Evolutionary conservation across 1,140 invertebrate species (phyloP).

Genomic region (Drosophila kanapiae): DNA sequence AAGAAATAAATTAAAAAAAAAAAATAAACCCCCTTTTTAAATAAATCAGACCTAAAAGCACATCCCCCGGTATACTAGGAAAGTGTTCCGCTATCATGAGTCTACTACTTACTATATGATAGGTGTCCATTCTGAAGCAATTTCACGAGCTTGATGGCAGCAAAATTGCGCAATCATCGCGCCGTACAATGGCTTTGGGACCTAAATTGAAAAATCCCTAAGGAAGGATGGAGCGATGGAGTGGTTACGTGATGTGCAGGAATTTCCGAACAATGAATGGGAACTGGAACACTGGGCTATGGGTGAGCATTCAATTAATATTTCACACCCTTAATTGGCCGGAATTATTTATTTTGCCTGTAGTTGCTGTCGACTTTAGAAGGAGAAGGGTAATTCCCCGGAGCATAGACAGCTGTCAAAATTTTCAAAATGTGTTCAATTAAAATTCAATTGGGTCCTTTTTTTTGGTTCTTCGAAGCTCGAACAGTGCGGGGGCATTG

Average conservation of each 20-base stretch:
- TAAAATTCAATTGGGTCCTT: constrained; percentile 58
- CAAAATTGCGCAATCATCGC: constrained; percentile 56
- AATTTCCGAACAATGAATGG: background rate
- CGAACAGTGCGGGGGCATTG: background rate
- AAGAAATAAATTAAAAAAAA: too few species aligned
- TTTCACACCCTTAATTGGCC: constrained; percentile 70
- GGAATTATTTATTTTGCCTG: constrained; percentile 51
- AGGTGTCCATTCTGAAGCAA: constrained; percentile 21
- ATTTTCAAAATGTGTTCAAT: constrained; percentile 64
- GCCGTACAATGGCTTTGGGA: constrained; percentile 17
- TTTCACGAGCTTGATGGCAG: constrained; percentile 25
- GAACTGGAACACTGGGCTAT: constrained; percentile 30
- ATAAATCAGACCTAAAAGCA: background rate
- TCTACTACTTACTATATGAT: constrained; percentile 7
- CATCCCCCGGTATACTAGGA: background rate
- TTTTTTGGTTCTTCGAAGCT: background rate
- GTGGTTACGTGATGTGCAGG: background rate
- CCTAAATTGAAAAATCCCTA: constrained; percentile 41
- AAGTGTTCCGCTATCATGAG: constrained; percentile 24
- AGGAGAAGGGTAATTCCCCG: constrained; percentile 16
- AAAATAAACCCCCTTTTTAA: too few species aligned
- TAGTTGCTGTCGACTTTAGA: constrained; percentile 7
- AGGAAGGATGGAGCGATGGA: background rate
- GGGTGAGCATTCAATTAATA: constrained; percentile 65
- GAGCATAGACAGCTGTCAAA: constrained; percentile 66